Base-by-base conservation (phyloP, 2,113 vertebrate species). In the Orthonyx spaldingii region DNA sequence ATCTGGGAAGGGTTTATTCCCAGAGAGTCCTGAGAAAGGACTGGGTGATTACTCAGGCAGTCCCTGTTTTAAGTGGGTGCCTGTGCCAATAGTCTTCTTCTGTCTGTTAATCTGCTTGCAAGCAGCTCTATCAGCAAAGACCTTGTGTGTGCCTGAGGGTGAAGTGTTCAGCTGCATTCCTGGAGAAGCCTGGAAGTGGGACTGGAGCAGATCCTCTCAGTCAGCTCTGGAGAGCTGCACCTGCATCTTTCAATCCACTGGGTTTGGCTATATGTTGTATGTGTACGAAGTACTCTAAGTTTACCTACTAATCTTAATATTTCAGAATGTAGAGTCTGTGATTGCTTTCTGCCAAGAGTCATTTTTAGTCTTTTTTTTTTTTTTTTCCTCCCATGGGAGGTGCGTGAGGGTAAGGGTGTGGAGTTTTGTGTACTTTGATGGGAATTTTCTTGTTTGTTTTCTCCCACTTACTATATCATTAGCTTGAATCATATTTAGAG, bases 381-480 rank as follows among this genome's bases (percentile, higher is more conserved):
- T 13, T 33, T 23, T 56, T 24, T 22, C 37, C 21, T 33, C 26
- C 23, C 26, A 12, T 2, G 6, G 11, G 0, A 4, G 1, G 0
- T 59, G 7, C 35, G 17, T 26, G 28, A 21, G 8, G 12, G 12
- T 53, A 10, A 1, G 11, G 10, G 1, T 7, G 11, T 16, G 7
- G 2, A 13, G 4, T 11, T 26, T 44, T 64, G 6, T 53, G 7
- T 27, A 33, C 2, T 46, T 53, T 11, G 15, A 2, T 4, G 18
- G 4, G 3, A 11, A 5, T 22, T 11, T n/a, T 46, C 32, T n/a
- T 5, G 0, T 28, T 7, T 5, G 0, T 2, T 47, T 70, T 52
- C 30, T 60, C 15, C 7, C 3, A 49, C 7, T 74, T 60, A 32
- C 0, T 59, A 3, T 68, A 14, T 66, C 12, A 20, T 46, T 74